Percentiles rank a stretch among this genome's conserved stretches.
Evolutionary conservation across 2,888 invertebrate species (phyloP).

Genomic region (Heteropelma amictum): DNA sequence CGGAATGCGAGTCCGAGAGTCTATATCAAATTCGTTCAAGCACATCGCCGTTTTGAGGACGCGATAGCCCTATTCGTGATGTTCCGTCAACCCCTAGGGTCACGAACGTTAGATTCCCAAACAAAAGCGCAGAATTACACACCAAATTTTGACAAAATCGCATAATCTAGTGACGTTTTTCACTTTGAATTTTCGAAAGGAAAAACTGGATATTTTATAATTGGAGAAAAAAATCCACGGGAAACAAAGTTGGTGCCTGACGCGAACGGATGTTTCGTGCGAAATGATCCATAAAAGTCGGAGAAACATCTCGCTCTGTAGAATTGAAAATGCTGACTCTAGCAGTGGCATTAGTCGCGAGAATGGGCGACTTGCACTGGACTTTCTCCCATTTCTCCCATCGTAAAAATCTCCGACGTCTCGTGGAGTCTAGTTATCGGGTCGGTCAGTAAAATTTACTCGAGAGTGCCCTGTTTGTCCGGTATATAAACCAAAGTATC

Average conservation of each 20-base stretch:
- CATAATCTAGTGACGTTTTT: no score
- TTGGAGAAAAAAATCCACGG: no score
- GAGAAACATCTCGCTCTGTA: no score
- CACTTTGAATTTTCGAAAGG: no score
- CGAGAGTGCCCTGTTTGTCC: not conserved
- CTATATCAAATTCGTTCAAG: slow-evolving; percentile 33
- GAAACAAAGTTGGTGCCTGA: no score
- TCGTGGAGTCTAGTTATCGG: slow-evolving; percentile 38
- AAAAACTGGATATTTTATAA: no score
- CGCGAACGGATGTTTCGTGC: no score
- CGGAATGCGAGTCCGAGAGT: not conserved
- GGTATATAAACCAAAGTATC: slow-evolving; percentile 13
- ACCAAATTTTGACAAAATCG: no score
- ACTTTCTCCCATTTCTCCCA: slow-evolving; percentile 1
- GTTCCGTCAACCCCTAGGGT: slow-evolving; percentile 24
- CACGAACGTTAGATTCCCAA: slow-evolving; percentile 24
- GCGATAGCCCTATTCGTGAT: slow-evolving; percentile 31
- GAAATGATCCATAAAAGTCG: no score
- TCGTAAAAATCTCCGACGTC: slow-evolving; percentile 35
- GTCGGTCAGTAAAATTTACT: slow-evolving; percentile 30
- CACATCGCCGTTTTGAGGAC: slow-evolving; percentile 15
- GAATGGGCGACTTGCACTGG: not conserved
- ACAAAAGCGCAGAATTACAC: no score
- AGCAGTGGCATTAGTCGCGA: not conserved
- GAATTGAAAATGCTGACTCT: not conserved